Percentiles rank a stretch among this genome's conserved stretches.
phyloP scores from a whole-genome alignment of 2,888 invertebrate genomes.

The Drosophila imparisetae region DNA sequence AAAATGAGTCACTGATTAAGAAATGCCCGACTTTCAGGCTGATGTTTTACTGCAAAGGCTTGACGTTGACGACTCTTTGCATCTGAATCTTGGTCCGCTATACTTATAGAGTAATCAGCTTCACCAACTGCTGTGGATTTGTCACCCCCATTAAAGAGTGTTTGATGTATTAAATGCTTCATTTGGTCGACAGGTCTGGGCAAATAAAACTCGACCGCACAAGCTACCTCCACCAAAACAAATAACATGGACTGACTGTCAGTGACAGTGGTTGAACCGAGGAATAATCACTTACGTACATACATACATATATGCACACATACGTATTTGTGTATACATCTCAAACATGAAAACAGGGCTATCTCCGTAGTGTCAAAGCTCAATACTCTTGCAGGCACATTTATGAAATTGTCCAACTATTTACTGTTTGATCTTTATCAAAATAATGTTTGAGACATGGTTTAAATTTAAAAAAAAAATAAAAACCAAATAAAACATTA shows the following conservation, averaged over 20 bases:
- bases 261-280: slow-evolving; percentile 59
- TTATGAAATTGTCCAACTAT: background rate
- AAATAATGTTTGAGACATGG: background rate
- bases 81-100: slow-evolving; percentile 36
- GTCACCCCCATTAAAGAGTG: slow-evolving; percentile 84
- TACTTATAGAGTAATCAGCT: slow-evolving; percentile 82
- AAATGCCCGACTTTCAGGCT: slow-evolving; percentile 24
- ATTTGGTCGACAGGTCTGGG: slow-evolving; percentile 85
- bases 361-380: background rate
- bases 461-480: too few species aligned
- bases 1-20: slow-evolving; percentile 48
- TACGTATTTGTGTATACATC: slow-evolving; percentile 9
- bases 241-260: slow-evolving; percentile 49
- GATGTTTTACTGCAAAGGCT: background rate
- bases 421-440: background rate
- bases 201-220: slow-evolving; percentile 80
- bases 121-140: slow-evolving; percentile 83
- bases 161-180: slow-evolving; percentile 86
- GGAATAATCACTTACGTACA: slow-evolving; percentile 52
- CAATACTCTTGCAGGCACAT: background rate
- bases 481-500: too few species aligned
- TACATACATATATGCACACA: slow-evolving; percentile 27
- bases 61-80: slow-evolving; percentile 8
- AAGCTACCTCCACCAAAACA: slow-evolving; percentile 44
- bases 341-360: slow-evolving; percentile 12